Base-by-base conservation (phyloP, 2,797 vertebrate species). In the Orientallactaga sibirica region DNA sequence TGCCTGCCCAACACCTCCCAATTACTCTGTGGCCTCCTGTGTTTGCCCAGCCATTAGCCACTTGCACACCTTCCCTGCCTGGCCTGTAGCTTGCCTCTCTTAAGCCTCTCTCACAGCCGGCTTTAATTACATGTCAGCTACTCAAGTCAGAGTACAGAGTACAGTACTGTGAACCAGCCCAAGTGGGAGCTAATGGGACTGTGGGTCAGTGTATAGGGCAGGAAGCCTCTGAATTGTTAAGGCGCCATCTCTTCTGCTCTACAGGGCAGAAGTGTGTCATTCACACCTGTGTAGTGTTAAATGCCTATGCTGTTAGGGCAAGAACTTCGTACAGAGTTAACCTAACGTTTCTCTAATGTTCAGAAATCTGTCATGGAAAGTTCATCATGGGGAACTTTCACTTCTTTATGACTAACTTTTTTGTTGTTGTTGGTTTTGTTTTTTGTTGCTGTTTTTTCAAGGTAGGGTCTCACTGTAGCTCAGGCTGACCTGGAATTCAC, bases 351-450 rank as follows among this genome's bases (percentile, higher is more conserved):
- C 22, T 41, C 20, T 24, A 1, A 4, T 3, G 1, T 3, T 18
- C 5, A 4, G 1, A 22, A 19, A 55, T 61, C 3, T 8, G 1
- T 2, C 10, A 18, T 3, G 16, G n/a, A 7, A 20, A 37, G 7
- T 3, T 1, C 7, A 1, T 25, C 3, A 1, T 2, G 0, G 20
- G 76, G 22, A 18, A 14, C n/a, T 29, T 12, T 1, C 1, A 5
- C 68, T 24, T 58, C 52, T 41, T 71, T 20, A 24, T 62, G 10
- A 10, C 48, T 48, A 48, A 48, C 48, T 7, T 48, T 48, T 37
- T 37, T 37, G 33, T 37, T 37, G 33, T 37, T 37, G 33, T 37
- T 37, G 33, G 2, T 37, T 37, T 37, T 37, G 33, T 37, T 37
- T 37, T 37, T 37, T 37, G 33, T 37, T 37, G 33, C 33, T 37